phyloP scores from a whole-genome alignment of 2,888 invertebrate species.

The Cheilosia urbana region DNA sequence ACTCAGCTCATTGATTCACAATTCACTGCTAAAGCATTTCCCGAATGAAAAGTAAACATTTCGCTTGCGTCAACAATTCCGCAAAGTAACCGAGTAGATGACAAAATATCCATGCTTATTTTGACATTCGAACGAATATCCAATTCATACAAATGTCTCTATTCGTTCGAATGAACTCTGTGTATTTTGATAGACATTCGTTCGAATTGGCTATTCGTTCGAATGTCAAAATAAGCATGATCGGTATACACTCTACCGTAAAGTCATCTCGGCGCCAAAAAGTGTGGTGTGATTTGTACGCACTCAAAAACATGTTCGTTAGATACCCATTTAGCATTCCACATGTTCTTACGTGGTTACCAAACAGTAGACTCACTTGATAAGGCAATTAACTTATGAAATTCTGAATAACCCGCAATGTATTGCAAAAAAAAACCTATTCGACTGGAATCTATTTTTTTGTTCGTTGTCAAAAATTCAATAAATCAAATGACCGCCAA shows the following conservation, averaged over 20 bases:
- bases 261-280: neutral
- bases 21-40: slow-evolving; percentile 9
- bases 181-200: no score
- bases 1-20: no score
- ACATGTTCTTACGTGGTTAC: neutral
- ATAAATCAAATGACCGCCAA: slow-evolving; percentile 15
- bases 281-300: neutral
- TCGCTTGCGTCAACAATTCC: neutral
- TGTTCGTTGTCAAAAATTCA: neutral
- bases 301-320: no score
- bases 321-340: neutral
- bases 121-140: no score
- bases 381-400: slow-evolving; percentile 40
- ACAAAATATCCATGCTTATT: no score
- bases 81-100: no score
- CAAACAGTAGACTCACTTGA: neutral
- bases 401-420: slow-evolving; percentile 28
- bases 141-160: no score
- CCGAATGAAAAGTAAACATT: neutral
- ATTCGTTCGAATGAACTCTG: no score
- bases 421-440: neutral
- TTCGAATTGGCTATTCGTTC: no score
- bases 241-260: no score
- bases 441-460: neutral
- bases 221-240: no score